A percentile compares a stretch with the other conserved stretches of the same genome.
Conservation (phyloP, 2,888 invertebrate species). For the Eristalis intricaria region DNA sequence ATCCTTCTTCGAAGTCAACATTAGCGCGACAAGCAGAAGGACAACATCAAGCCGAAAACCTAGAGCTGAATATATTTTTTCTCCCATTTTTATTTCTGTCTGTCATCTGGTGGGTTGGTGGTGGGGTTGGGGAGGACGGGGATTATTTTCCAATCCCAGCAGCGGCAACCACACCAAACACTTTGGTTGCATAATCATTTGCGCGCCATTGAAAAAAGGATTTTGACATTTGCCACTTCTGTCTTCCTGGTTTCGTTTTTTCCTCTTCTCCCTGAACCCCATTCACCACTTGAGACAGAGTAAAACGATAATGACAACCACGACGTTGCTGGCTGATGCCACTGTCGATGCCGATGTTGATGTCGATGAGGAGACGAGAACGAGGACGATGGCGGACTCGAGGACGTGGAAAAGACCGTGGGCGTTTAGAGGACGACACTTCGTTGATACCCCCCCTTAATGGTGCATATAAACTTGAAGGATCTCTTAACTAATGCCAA, state of each 20-base stretch:
- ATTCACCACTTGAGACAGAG: conserved; percentile 57
- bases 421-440: conserved; percentile 19
- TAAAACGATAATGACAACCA: conserved; percentile 31
- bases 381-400: neutral
- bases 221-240: conserved; percentile 60
- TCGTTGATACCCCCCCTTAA: conserved; percentile 20
- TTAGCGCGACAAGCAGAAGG: conserved; percentile 21
- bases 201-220: conserved; percentile 52
- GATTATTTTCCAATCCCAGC: conserved; percentile 44
- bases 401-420: conserved; percentile 4
- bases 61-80: conserved; percentile 1
- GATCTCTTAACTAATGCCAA: conserved; percentile 49
- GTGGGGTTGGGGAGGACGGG: neutral
- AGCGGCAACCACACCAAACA: conserved; percentile 29
- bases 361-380: conserved; percentile 6
- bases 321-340: neutral
- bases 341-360: neutral
- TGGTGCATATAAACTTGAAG: conserved; percentile 51
- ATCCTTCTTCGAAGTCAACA: conserved; percentile 28
- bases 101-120: neutral
- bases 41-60: conserved; percentile 17
- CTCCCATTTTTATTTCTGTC: neutral
- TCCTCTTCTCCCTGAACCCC: neutral
- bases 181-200: conserved; percentile 51
- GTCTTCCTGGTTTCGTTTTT: conserved; percentile 35